Base-by-base conservation (phyloP, 1,140 invertebrate genomes). In the Drosophila suzukii region DNA sequence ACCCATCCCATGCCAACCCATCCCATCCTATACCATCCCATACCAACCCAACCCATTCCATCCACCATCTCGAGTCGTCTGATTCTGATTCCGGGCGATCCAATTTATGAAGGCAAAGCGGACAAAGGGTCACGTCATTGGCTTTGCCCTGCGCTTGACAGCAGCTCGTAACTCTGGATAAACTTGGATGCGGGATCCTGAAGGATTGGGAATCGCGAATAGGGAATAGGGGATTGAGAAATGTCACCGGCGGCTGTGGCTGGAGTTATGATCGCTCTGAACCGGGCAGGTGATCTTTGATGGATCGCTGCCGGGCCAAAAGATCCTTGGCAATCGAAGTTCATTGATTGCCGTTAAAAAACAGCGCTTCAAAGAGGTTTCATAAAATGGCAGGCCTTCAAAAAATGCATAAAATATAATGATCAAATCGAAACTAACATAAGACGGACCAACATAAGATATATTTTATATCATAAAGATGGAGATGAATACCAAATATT, bases 101-200 rank as follows among this genome's bases (percentile, higher is more conserved):
- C 75, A 86, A 86, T 86, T 86, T 88, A 86, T 86, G 83, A 51
- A 63, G 83, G 66, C 44, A 67, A 49, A 53, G 44, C 66, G 66
- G 66, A 57, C 77, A 55, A 81, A 78, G 78, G 82, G 83, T 82
- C 82, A 86, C 73, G 78, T 85, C 81, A 80, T 10, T 38, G 74
- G 30, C 34, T 75, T 57, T 62, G 68, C 74, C 41, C 65, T 77
- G 82, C 59, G 75, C 83, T 83, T 88, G 79, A 79, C 82, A 81
- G 81, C 81, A 85, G 78, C 77, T 81, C 81, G 82, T 84, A 84
- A 84, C 55, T 78, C 43, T 61, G 34, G 6, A 3, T 15, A 12
- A 30, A 34, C 15, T 7, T n/a, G 12, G 27, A 32, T 13, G 4
- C 46, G 49, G 6, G 36, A 39, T 71, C 55, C 58, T 32, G 27